Conservation (phyloP, 1,140 invertebrate species). For the Lepidurus couesii region DNA sequence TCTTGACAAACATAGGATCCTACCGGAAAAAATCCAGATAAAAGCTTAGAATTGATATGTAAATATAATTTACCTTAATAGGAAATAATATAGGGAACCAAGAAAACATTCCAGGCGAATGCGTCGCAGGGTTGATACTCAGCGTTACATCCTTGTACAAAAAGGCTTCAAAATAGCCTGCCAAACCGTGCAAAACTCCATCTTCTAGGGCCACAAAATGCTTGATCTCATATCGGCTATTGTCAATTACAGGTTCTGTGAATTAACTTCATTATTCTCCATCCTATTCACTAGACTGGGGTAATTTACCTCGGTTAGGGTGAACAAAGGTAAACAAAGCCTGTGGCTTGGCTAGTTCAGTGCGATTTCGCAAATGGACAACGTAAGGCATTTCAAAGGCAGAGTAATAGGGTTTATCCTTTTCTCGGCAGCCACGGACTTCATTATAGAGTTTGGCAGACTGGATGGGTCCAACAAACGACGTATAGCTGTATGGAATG, state of each 20-base stretch:
- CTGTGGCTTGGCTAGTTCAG: slow-evolving; percentile 71
- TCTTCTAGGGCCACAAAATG: slow-evolving; percentile 66
- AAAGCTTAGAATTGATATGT: neutral
- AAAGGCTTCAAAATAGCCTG: slow-evolving; percentile 86
- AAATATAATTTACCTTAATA: slow-evolving; percentile 54
- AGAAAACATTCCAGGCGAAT: slow-evolving; percentile 86
- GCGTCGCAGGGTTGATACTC: slow-evolving; percentile 81
- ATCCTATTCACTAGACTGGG: neutral
- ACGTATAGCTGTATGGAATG: slow-evolving; percentile 85
- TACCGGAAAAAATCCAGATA: slow-evolving; percentile 45
- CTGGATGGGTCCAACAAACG: slow-evolving; percentile 81
- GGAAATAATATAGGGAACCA: slow-evolving; percentile 98
- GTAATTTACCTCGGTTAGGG: slow-evolving; percentile 60
- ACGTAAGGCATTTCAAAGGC: slow-evolving; percentile 87
- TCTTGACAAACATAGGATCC: slow-evolving; percentile 67
- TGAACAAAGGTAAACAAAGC: slow-evolving; percentile 81
- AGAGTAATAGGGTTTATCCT: slow-evolving; percentile 53
- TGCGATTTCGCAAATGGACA: slow-evolving; percentile 84
- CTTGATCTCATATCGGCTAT: slow-evolving; percentile 58
- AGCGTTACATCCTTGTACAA: slow-evolving; percentile 78
- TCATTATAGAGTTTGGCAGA: slow-evolving; percentile 70
- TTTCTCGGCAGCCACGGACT: slow-evolving; percentile 54
- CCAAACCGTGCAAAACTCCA: slow-evolving; percentile 83
- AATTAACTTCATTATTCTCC: neutral
- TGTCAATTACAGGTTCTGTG: slow-evolving; percentile 50